These are phyloP conservation scores for Nomada goodeniana DNA, from an alignment of 2,888 invertebrate genomes.

Conservation along the genomic window DNA sequence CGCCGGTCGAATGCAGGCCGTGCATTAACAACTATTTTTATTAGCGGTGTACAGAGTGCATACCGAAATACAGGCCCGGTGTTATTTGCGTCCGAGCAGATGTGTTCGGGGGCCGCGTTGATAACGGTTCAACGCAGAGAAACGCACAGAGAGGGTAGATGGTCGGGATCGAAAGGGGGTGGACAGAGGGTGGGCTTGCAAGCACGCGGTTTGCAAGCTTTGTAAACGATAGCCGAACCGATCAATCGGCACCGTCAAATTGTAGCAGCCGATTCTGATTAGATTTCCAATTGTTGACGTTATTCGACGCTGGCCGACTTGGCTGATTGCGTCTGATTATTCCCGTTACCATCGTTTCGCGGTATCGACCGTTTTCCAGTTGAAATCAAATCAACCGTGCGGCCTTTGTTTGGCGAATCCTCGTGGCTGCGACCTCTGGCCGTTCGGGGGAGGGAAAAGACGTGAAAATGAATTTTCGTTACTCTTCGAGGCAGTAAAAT, in stretches of 20 bases:
- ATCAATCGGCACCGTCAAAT: slow-evolving; percentile 73
- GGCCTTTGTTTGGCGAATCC: slow-evolving; percentile 32
- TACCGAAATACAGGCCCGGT: slow-evolving; percentile 54
- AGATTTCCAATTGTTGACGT: slow-evolving; percentile 75
- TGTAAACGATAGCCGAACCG: slow-evolving; percentile 73
- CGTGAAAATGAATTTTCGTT: background rate
- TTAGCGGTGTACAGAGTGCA: slow-evolving; percentile 55
- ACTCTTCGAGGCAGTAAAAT: background rate
- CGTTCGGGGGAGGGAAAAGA: background rate
- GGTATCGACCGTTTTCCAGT: slow-evolving; percentile 53
- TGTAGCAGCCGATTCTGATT: slow-evolving; percentile 75
- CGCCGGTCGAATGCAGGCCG: slow-evolving; percentile 43
- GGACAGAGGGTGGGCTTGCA: slow-evolving; percentile 32
- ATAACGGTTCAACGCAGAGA: slow-evolving; percentile 66
- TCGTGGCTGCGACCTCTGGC: slow-evolving; percentile 5
- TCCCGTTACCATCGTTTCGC: slow-evolving; percentile 57
- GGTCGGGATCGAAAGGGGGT: background rate
- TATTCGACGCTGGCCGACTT: slow-evolving; percentile 71
- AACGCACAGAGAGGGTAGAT: slow-evolving; percentile 27
- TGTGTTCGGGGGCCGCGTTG: slow-evolving; percentile 60
- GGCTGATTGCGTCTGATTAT: slow-evolving; percentile 71
- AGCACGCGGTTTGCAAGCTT: slow-evolving; percentile 73
- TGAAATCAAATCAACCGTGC: slow-evolving; percentile 44
- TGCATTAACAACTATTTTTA: slow-evolving; percentile 63
- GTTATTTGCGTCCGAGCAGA: slow-evolving; percentile 63